Conservation (phyloP, 2,888 invertebrate genomes). For the Megastigmus dorsalis region DNA sequence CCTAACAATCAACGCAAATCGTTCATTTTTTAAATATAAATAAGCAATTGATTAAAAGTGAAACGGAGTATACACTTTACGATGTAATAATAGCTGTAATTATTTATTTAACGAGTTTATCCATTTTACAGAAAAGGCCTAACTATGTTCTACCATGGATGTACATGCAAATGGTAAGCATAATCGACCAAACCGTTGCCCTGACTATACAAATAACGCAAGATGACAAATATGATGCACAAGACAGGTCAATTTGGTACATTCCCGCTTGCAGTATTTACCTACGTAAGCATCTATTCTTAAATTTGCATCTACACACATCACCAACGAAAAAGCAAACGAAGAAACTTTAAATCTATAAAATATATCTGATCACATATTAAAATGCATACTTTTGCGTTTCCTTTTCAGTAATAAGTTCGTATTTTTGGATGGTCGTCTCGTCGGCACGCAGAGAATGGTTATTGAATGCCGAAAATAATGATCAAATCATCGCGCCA, state of each 20-base stretch:
- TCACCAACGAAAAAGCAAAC: too few species aligned
- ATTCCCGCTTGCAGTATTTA: slow-evolving; percentile 67
- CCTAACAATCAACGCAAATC: too few species aligned
- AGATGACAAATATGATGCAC: slow-evolving; percentile 56
- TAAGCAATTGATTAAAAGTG: too few species aligned
- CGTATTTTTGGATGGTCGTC: slow-evolving; percentile 69
- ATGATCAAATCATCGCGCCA: neutral
- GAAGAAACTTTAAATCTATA: too few species aligned
- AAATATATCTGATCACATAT: neutral
- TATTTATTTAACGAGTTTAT: too few species aligned
- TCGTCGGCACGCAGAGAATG: slow-evolving; percentile 66
- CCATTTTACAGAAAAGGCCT: slow-evolving; percentile 68
- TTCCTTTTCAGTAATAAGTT: slow-evolving; percentile 62
- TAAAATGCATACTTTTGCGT: neutral
- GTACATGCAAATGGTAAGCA: slow-evolving; percentile 68
- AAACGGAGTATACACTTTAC: too few species aligned
- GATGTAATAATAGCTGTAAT: too few species aligned
- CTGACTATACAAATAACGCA: slow-evolving; percentile 64
- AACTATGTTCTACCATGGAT: slow-evolving; percentile 69
- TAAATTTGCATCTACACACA: too few species aligned
- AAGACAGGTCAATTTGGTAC: slow-evolving; percentile 64
- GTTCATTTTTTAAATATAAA: too few species aligned
- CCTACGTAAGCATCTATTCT: slow-evolving; percentile 64
- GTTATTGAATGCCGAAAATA: slow-evolving; percentile 45
- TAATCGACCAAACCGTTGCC: slow-evolving; percentile 68